phyloP scores from a whole-genome alignment of 2,113 vertebrate genomes.

The Hippocampus comes region DNA sequence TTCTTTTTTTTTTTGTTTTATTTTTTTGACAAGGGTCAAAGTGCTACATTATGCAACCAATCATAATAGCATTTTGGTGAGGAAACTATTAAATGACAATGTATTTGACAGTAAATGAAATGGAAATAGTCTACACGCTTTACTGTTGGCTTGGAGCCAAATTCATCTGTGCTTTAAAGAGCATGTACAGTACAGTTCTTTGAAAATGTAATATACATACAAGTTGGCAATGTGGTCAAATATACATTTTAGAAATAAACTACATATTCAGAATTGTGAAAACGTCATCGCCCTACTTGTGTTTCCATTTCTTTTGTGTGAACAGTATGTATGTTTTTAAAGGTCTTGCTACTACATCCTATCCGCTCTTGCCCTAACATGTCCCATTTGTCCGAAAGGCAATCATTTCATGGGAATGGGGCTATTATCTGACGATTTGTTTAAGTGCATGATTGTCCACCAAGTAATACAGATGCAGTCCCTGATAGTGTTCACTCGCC shows the following conservation, averaged over 20 bases:
- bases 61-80: slow-evolving; percentile 53
- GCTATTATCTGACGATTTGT: no score
- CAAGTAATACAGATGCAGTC: neutral
- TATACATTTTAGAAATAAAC: neutral
- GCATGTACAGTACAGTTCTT: neutral
- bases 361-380: no score
- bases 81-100: slow-evolving; percentile 43
- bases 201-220: neutral
- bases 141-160: slow-evolving; percentile 9
- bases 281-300: neutral
- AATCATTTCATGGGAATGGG: no score
- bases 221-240: neutral
- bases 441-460: neutral
- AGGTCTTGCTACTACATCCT: no score
- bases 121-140: slow-evolving; percentile 1
- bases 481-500: neutral
- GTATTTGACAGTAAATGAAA: slow-evolving; percentile 44
- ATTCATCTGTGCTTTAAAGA: slow-evolving; percentile 18
- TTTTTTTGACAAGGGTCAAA: slow-evolving; percentile 2
- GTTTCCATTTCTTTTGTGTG: no score
- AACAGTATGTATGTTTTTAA: no score
- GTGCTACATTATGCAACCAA: slow-evolving; percentile 43
- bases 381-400: no score
- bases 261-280: neutral
- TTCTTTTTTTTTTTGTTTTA: neutral